Percentiles rank a stretch among this genome's conserved stretches.
Evolutionary conservation across 2,113 vertebrate species (phyloP).

Genomic region (Atlantisia rogersi): DNA sequence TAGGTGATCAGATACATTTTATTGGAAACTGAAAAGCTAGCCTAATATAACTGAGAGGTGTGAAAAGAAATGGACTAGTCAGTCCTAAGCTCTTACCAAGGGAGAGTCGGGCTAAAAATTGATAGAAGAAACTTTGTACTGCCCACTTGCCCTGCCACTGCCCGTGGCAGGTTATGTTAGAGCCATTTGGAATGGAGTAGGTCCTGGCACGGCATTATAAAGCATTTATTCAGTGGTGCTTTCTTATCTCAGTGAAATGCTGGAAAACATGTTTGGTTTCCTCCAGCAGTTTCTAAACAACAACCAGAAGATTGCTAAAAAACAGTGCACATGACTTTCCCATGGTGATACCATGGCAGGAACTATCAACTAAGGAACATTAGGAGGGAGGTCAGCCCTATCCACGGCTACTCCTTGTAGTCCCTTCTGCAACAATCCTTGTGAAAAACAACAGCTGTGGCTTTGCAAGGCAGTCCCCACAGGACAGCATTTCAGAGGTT

Average conservation of each 20-base stretch:
- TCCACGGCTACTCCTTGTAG: accelerated
- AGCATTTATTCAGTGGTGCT: not conserved
- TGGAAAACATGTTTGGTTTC: constrained; percentile 16
- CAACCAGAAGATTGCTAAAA: not conserved
- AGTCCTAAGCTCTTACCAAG: not conserved
- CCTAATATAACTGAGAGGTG: not conserved
- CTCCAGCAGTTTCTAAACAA: not conserved
- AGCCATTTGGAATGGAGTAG: not conserved
- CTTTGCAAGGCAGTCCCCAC: not conserved
- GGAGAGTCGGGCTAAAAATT: not conserved
- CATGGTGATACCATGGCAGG: not conserved
- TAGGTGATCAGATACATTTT: not conserved
- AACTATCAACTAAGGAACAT: not conserved
- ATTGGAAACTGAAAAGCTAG: not conserved
- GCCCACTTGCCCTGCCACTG: not conserved
- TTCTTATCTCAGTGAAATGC: constrained; percentile 16
- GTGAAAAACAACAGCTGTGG: not conserved
- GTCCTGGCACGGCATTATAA: not conserved
- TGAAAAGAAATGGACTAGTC: not conserved
- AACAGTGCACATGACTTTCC: not conserved
- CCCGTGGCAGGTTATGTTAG: not conserved
- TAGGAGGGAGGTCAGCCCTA: not conserved
- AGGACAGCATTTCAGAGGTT: not conserved
- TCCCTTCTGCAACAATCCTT: not conserved
- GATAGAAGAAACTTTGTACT: not conserved